Percentiles rank a stretch among this genome's conserved stretches.
Conservation (phyloP, 1,140 invertebrate species). For the Brachionus manjavacas region DNA sequence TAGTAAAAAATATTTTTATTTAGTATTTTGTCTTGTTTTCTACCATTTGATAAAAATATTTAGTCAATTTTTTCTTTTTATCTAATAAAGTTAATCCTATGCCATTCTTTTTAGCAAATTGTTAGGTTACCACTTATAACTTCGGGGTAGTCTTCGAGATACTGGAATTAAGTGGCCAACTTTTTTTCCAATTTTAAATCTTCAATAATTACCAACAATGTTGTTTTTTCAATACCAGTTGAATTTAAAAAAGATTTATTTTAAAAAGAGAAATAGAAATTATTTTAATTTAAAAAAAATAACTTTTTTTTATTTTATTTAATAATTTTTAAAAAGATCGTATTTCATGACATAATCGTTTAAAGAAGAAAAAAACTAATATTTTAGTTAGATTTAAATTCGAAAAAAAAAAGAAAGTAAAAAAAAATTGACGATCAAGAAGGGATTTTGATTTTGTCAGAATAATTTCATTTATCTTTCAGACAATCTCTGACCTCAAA, state of each 20-base stretch:
- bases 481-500: neutral
- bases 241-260: no score
- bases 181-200: no score
- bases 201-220: neutral
- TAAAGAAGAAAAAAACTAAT: neutral
- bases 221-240: neutral
- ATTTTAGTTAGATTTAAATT: neutral
- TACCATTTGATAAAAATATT: no score
- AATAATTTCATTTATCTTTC: neutral
- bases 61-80: no score
- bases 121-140: no score
- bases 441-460: neutral
- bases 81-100: no score
- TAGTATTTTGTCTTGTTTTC: no score
- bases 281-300: neutral
- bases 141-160: no score
- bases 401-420: neutral
- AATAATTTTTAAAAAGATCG: neutral
- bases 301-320: constrained; percentile 8
- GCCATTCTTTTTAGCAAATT: no score
- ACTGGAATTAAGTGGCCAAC: no score
- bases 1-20: no score
- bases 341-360: neutral
- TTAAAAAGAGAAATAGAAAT: neutral
- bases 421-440: neutral